Evolutionary conservation across 2,888 invertebrate genomes (phyloP), one percentile per base, ranked within the genome.

Genomic region (Aradus depressus): DNA sequence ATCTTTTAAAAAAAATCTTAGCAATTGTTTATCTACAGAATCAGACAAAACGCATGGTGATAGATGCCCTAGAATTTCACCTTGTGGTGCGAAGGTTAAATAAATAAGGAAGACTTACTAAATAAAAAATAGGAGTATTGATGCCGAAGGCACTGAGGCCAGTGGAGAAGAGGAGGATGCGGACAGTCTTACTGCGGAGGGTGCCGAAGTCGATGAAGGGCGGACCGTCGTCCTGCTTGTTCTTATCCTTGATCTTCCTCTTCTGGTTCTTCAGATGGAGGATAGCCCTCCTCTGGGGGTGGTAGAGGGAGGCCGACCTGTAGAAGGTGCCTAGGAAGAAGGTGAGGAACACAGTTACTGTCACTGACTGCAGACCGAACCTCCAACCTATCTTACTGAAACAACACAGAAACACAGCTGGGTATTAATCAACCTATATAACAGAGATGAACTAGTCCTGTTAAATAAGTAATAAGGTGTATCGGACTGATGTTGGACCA

Each of bases 181-280:
- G 79, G 32, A 90, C 81, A 25, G 88, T 87, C 67, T 86, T 84
- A 64, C 88, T 88, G 64, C 80, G 80, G 54, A 91, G 72, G 5
- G 88, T 87, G 52, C 82, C 82, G 64, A 87, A 84, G 67, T 91
- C 90, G 64, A 89, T 84, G 70, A 89, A 89, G 0, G 88, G 84
- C 34, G 84, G 84, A 56, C 81, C 77, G 61, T 87, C 87, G 60
- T 86, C 84, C 32, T 72, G 65, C 61, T 81, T 81, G 64, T 79
- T 84, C 54, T 70, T 68, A 58, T 70, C 70, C 66, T 85, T 84
- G 72, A 84, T 80, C 68, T 84, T 85, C 57, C 84, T 73, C 65
- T 87, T 86, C 67, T 89, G 88, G 68, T 86, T 88, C 69, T 89
- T 90, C 63, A 90, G 77, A 67, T 90, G 89, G 35, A 90, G 73